These are phyloP conservation scores for Melinopterus prodromus DNA, from an alignment of 2,888 invertebrate species.

Conservation along the genomic window DNA sequence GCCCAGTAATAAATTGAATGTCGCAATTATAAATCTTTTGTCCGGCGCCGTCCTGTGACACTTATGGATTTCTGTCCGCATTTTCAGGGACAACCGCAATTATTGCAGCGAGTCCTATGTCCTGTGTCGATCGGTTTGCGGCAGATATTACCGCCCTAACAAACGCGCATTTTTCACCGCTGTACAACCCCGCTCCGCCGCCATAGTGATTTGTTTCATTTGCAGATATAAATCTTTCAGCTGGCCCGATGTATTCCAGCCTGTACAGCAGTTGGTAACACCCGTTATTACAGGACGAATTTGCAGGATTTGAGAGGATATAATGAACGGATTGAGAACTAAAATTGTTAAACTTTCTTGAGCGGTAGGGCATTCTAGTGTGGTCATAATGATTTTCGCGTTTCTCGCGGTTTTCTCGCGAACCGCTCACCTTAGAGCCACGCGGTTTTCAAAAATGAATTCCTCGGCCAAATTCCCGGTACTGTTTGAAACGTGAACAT, in stretches of 20 bases:
- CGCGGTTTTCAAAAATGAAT: too few species aligned
- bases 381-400: too few species aligned
- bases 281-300: too few species aligned
- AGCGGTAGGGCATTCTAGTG: too few species aligned
- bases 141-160: neutral
- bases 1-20: neutral
- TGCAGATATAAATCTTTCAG: neutral
- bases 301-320: too few species aligned
- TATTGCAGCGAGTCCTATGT: neutral
- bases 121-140: neutral
- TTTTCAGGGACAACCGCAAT: neutral
- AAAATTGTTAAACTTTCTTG: too few species aligned
- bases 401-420: too few species aligned
- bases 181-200: neutral
- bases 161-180: neutral
- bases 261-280: neutral
- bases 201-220: neutral
- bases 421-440: too few species aligned
- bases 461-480: too few species aligned
- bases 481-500: too few species aligned
- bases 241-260: neutral
- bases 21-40: neutral
- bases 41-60: neutral
- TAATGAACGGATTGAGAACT: too few species aligned
- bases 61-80: conserved; percentile 4